Evolutionary conservation across 2,888 invertebrate species (phyloP), one percentile per base, ranked within the genome.

Genomic region (Camponotus fellah): DNA sequence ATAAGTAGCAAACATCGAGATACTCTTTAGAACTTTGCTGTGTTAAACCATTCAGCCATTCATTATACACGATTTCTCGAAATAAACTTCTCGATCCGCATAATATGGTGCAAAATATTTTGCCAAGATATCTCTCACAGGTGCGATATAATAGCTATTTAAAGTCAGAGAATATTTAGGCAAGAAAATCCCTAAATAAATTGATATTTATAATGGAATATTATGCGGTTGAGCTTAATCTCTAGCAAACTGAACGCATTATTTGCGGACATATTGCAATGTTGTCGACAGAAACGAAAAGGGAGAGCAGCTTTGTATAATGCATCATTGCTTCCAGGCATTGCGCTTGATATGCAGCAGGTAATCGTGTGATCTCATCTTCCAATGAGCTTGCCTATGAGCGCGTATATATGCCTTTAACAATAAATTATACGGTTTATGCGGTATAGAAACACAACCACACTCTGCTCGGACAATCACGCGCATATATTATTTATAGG

Each of bases 141-240:
- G 12, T 10, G 5, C 8, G 53, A 21, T 17, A 8, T 14, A 37
- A 66, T n/a, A 56, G 26, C 26, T 64, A 21, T 37, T 77, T 43
- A 68, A 69, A 58, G 58, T 69, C 40, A 17, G 49, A 49, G n/a
- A n/a, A 49, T 49, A n/a, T 8, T n/a, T n/a, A 66, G 6, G 10
- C 10, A 58, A 58, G 40, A 17, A 49, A 21, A 43, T 43, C n/a
- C 17, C 32, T 26, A 58, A 58, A 91, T 88, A 79, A 92, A 92
- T 49, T 93, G 90, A 91, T 56, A 91, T 88, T 86, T 88, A 88
- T 90, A 90, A 91, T 90, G 82, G 87, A 21, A 85, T 88, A 91
- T 92, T 90, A 91, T 89, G 86, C 87, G 76, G 85, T 80, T 58
- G 74, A 85, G 86, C 77, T 90, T 91, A 90, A 92, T 89, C 88